Conservation (phyloP, 1,140 invertebrate genomes). For the Drosophila ercepeae region DNA sequence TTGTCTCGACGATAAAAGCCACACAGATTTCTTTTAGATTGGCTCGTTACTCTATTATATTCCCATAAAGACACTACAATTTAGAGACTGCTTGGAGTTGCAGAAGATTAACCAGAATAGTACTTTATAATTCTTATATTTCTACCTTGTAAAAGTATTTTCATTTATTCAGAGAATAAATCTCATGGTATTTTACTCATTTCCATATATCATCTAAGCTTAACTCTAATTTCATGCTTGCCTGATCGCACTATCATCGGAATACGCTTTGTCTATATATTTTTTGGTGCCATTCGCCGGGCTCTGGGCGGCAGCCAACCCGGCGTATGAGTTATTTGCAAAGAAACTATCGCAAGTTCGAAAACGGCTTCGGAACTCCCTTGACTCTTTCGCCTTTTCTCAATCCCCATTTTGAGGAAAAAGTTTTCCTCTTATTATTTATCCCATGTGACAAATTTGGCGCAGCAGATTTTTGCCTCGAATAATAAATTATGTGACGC, state of each 20-base stretch:
- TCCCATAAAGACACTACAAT: slow-evolving; percentile 28
- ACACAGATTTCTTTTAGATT: slow-evolving; percentile 28
- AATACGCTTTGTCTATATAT: slow-evolving; percentile 21
- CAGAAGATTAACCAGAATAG: no score
- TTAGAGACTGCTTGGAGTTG: slow-evolving; percentile 22
- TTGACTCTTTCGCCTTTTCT: not conserved
- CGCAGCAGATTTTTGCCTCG: slow-evolving; percentile 70
- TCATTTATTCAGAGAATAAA: no score
- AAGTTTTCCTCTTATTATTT: slow-evolving; percentile 76
- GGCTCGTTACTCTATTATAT: slow-evolving; percentile 66
- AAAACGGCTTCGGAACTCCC: not conserved
- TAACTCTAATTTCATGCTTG: no score
- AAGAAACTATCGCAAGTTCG: slow-evolving; percentile 39
- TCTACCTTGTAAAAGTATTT: no score
- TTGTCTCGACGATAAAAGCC: slow-evolving; percentile 53
- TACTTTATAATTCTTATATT: no score
- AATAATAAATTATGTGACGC: slow-evolving; percentile 70
- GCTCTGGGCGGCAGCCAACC: slow-evolving; percentile 7
- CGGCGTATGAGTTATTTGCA: slow-evolving; percentile 72
- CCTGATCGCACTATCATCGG: slow-evolving; percentile 46
- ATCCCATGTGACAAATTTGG: slow-evolving; percentile 81
- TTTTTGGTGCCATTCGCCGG: slow-evolving; percentile 24
- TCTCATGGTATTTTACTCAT: no score
- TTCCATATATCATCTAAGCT: slow-evolving; percentile 33
- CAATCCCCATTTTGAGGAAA: slow-evolving; percentile 31